Conservation (phyloP, 2,888 invertebrate genomes). For the Petrophora chlorosata region DNA sequence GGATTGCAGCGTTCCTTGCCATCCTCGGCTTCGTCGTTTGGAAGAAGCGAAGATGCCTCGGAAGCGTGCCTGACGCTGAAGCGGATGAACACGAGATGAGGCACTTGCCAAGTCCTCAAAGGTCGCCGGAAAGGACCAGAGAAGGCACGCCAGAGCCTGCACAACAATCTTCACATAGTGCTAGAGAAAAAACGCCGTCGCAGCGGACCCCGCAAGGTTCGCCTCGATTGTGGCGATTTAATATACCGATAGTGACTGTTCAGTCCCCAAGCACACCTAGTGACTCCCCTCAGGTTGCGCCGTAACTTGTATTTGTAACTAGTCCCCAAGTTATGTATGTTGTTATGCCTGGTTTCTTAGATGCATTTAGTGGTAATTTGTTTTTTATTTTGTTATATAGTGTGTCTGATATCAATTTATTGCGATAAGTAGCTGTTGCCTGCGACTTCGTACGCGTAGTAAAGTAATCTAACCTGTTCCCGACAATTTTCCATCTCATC, state of each 20-base stretch:
- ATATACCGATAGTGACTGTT: conserved; percentile 50
- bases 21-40: conserved; percentile 60
- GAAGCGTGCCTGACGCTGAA: conserved; percentile 36
- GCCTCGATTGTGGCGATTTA: too few relatives aligned
- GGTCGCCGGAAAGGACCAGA: conserved; percentile 30
- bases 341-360: too few relatives aligned
- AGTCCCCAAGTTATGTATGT: too few relatives aligned
- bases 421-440: too few relatives aligned
- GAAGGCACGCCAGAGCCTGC: not conserved
- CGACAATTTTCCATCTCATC: too few relatives aligned
- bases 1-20: conserved; percentile 47
- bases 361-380: too few relatives aligned
- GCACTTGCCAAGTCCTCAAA: conserved; percentile 23
- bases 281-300: conserved; percentile 31
- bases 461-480: too few relatives aligned
- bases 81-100: conserved; percentile 55
- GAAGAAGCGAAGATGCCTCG: conserved; percentile 60
- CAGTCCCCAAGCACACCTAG: conserved; percentile 61
- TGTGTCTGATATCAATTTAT: too few relatives aligned
- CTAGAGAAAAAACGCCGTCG: conserved; percentile 6
- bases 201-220: not conserved
- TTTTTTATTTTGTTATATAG: too few relatives aligned
- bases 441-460: too few relatives aligned
- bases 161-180: not conserved
- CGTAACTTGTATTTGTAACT: too few relatives aligned